Percentiles rank a stretch among this genome's conserved stretches.
Evolutionary conservation across 2,888 invertebrate species (phyloP).

Genomic region (Alentia gelatinosa): DNA sequence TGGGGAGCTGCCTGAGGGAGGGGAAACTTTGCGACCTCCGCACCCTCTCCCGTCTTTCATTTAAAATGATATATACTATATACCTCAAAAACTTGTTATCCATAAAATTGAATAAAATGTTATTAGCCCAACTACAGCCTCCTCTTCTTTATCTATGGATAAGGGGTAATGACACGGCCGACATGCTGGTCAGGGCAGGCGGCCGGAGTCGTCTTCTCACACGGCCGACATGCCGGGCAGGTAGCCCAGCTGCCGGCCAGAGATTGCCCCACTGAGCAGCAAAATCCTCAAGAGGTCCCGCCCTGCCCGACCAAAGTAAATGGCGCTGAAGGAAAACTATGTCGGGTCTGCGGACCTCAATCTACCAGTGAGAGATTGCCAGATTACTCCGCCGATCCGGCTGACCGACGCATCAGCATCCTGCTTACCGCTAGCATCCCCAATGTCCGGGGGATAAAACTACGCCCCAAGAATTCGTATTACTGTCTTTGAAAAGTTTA

Average conservation of each 20-base stretch:
- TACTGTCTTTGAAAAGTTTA: no score
- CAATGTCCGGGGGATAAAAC: background rate
- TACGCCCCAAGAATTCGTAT: background rate
- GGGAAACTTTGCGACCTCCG: no score
- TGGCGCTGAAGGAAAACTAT: background rate
- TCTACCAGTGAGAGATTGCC: background rate
- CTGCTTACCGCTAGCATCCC: background rate
- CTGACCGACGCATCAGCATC: background rate
- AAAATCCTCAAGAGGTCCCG: background rate
- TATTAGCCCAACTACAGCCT: no score
- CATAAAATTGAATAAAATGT: no score
- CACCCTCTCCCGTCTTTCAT: no score
- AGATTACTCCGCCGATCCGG: background rate
- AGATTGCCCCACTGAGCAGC: background rate
- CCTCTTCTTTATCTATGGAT: no score
- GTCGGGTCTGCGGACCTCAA: background rate
- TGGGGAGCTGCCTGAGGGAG: no score
- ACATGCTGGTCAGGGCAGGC: background rate
- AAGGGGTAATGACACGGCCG: no score
- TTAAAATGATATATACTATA: no score
- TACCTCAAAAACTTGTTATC: no score
- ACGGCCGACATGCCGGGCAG: conserved; percentile 1
- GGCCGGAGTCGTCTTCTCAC: no score
- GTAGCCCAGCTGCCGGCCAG: background rate
- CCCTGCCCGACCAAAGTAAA: background rate